Evolutionary conservation across 2,113 vertebrate species (phyloP).

Genomic region (Ifrita kowaldi): DNA sequence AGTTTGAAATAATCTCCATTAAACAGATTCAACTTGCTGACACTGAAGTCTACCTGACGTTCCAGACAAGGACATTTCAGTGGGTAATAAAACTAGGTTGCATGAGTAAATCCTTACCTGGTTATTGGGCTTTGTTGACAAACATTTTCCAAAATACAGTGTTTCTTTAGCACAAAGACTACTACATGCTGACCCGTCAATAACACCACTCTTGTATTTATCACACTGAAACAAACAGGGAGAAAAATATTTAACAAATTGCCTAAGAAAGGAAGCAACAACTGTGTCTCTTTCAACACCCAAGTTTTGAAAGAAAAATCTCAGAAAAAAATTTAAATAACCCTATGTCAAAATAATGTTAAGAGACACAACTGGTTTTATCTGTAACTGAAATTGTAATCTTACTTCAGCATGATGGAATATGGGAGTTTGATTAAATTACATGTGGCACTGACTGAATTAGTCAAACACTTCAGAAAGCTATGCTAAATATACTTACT

Average conservation of each 20-base stretch:
- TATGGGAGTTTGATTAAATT: background rate
- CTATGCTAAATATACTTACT: slow-evolving; percentile 77
- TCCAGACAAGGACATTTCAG: background rate
- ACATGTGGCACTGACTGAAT: background rate
- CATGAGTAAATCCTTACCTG: slow-evolving; percentile 77
- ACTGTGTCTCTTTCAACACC: background rate
- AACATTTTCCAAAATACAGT: slow-evolving; percentile 91
- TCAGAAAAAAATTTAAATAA: background rate
- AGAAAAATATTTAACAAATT: background rate
- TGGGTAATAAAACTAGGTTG: background rate
- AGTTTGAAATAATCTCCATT: background rate
- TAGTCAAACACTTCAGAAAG: background rate
- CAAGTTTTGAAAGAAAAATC: background rate
- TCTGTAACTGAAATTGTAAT: background rate
- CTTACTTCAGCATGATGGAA: background rate
- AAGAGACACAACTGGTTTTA: background rate
- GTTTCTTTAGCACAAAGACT: slow-evolving; percentile 94
- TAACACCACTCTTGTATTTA: slow-evolving; percentile 91
- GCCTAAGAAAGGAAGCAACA: background rate
- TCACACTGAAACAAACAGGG: slow-evolving; percentile 81
- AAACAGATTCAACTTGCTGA: background rate
- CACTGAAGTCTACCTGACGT: background rate
- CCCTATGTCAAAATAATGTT: background rate
- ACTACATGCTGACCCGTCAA: slow-evolving; percentile 92
- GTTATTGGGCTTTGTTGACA: slow-evolving; percentile 86